These are phyloP conservation scores for Lanistes nyassanus DNA, from an alignment of 1,140 invertebrate genomes.

Conservation along the genomic window DNA sequence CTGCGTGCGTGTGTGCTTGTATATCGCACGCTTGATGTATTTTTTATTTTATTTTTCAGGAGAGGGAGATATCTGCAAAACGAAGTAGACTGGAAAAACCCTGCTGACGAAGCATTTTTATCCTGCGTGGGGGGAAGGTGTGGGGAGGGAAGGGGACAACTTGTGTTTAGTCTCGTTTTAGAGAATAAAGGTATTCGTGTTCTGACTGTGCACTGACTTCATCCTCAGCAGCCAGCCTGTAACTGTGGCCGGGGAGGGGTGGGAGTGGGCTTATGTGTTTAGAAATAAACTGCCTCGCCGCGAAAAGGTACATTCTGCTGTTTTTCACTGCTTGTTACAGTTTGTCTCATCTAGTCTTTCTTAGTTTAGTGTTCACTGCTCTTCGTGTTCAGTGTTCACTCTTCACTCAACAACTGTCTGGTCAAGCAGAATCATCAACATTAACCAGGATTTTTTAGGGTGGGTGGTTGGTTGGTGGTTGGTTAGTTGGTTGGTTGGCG, in stretches of 20 bases:
- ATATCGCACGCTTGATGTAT: no score
- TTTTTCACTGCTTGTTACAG: no score
- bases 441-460: no score
- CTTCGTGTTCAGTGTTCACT: no score
- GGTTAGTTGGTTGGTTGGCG: no score
- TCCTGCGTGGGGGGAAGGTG: not conserved
- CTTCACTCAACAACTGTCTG: no score
- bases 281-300: no score
- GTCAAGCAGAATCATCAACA: no score
- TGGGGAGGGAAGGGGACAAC: not conserved
- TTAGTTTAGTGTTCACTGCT: no score
- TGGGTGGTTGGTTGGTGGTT: no score
- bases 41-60: conserved; percentile 32
- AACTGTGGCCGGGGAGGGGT: not conserved
- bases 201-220: not conserved
- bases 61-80: conserved; percentile 50
- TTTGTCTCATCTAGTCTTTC: no score
- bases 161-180: not conserved
- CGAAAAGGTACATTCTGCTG: no score
- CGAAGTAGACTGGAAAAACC: conserved; percentile 26
- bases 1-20: conserved; percentile 8
- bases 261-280: not conserved
- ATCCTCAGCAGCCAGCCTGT: not conserved
- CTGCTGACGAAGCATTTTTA: not conserved
- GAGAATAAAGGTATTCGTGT: not conserved